These are phyloP conservation scores for Calidris pygmaea DNA, from an alignment of 2,113 vertebrate genomes.

Conservation along the genomic window DNA sequence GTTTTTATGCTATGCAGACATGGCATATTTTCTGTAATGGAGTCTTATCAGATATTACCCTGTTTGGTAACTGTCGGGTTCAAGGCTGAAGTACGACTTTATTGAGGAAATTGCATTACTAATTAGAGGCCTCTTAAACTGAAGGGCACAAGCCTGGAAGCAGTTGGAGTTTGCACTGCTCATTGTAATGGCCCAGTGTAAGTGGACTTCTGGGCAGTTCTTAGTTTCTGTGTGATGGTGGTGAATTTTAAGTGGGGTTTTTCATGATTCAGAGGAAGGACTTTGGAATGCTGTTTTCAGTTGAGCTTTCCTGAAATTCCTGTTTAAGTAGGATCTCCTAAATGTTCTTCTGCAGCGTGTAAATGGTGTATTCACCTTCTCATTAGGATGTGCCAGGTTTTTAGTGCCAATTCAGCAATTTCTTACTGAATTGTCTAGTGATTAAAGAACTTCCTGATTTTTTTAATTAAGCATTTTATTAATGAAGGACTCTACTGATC, in stretches of 20 bases:
- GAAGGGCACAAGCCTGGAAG: background rate
- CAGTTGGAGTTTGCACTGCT: background rate
- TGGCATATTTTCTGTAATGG: background rate
- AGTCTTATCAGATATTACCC: background rate
- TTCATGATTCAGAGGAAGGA: background rate
- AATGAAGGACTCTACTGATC: background rate
- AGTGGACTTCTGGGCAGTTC: background rate
- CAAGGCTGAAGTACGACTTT: background rate
- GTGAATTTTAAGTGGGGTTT: background rate
- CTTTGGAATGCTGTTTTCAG: background rate
- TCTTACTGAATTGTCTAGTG: background rate
- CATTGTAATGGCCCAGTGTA: accelerated
- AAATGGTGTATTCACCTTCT: background rate
- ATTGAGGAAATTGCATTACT: background rate
- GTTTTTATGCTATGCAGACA: background rate
- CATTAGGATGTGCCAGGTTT: background rate
- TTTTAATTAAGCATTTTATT: background rate
- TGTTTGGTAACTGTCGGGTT: background rate
- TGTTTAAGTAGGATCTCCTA: background rate
- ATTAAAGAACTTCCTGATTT: background rate
- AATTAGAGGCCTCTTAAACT: background rate
- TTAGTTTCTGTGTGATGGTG: background rate
- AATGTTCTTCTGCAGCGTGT: background rate
- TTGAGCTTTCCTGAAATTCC: background rate
- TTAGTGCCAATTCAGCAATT: background rate